Percentiles rank a stretch among this genome's conserved stretches.
Evolutionary conservation across 2,888 invertebrate genomes (phyloP).

Genomic region (Proisotoma minuta): DNA sequence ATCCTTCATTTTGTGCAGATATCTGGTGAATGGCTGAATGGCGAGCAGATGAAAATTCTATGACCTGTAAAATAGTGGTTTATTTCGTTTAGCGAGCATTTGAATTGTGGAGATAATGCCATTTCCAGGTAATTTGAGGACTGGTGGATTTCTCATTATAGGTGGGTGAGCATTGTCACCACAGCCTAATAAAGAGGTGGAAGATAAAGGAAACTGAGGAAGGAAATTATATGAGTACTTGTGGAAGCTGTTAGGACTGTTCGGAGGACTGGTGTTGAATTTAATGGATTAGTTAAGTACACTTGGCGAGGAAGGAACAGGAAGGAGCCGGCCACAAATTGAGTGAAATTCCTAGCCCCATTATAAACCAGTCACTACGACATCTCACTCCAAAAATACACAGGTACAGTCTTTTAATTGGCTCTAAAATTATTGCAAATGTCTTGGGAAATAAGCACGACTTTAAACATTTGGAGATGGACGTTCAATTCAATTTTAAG

Average conservation of each 20-base stretch:
- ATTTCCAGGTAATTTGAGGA: background rate
- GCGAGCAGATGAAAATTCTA: too few species aligned
- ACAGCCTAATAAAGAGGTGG: background rate
- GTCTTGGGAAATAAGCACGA: too few species aligned
- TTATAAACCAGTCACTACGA: too few species aligned
- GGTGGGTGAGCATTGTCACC: background rate
- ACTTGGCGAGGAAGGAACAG: conserved; percentile 15
- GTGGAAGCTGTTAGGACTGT: conserved; percentile 8
- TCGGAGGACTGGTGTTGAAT: conserved; percentile 30
- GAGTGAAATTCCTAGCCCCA: conserved; percentile 35
- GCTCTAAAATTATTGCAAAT: too few species aligned
- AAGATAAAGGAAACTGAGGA: background rate
- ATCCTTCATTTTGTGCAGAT: too few species aligned
- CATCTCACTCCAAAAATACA: too few species aligned
- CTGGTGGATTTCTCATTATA: background rate
- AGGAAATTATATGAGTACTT: background rate
- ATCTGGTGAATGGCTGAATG: too few species aligned
- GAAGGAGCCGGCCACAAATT: conserved; percentile 18
- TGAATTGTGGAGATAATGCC: background rate
- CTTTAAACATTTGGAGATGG: too few species aligned
- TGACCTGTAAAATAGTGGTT: background rate
- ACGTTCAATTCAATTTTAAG: too few species aligned
- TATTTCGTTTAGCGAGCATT: conserved; percentile 2
- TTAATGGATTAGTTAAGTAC: conserved; percentile 41
- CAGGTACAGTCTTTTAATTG: too few species aligned